phyloP scores from a whole-genome alignment of 1,140 invertebrate species.

The Latrodectus geometricus region DNA sequence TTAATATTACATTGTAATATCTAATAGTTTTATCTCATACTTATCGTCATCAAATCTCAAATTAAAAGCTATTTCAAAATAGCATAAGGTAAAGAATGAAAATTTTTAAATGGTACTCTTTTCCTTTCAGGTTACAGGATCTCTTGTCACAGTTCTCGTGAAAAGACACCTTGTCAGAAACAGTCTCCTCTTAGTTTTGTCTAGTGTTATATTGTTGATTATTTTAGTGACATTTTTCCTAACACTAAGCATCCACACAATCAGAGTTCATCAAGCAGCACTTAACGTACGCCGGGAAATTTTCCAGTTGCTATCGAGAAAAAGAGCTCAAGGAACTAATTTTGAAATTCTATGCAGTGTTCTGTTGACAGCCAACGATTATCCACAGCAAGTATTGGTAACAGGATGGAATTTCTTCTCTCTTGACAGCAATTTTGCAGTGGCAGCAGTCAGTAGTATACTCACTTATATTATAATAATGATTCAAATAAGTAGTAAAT shows the following conservation, averaged over 20 bases:
- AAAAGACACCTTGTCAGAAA: not conserved
- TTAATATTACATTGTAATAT: too few relatives aligned
- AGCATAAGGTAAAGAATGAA: too few relatives aligned
- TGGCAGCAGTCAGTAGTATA: constrained; percentile 31
- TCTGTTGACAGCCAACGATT: constrained; percentile 24
- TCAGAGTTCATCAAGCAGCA: constrained; percentile 18
- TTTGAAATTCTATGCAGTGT: not conserved
- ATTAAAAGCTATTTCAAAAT: too few relatives aligned
- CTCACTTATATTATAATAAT: constrained; percentile 35
- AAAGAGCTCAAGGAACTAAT: not conserved
- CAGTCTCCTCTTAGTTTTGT: not conserved
- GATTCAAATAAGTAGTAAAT: constrained; percentile 9
- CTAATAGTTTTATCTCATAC: too few relatives aligned
- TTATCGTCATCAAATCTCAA: too few relatives aligned
- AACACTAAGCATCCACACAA: constrained; percentile 1
- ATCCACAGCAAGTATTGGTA: constrained; percentile 2
- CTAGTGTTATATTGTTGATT: not conserved
- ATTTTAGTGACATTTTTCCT: constrained; percentile 15
- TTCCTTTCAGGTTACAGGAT: constrained; percentile 36
- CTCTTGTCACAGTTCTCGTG: constrained; percentile 3
- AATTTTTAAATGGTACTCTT: not conserved
- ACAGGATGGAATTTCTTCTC: constrained; percentile 42
- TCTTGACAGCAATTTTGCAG: constrained; percentile 18
- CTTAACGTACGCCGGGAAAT: constrained; percentile 4
- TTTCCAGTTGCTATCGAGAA: constrained; percentile 4